Base-by-base conservation (phyloP, 2,113 vertebrate genomes). In the Caranx melampygus region DNA sequence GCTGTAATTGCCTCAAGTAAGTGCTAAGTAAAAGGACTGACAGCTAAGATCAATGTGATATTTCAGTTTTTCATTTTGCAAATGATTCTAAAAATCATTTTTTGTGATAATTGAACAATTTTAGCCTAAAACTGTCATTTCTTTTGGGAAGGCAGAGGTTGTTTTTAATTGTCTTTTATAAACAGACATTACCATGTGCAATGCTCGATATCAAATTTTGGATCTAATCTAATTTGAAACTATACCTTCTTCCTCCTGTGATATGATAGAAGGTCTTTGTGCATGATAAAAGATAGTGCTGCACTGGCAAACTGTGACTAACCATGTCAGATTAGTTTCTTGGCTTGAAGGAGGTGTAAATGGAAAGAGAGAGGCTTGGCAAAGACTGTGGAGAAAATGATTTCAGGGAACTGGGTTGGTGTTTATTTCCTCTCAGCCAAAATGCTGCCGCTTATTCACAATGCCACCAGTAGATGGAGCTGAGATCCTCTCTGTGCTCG, bases 381-480 rank as follows among this genome's bases (percentile, higher is more conserved):
- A 87, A 68, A 71, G 82, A 72, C 10, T 60, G 66, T 79, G 77
- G 87, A 79, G 79, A 87, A 90, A 91, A 88, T 81, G 54, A 87
- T 84, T 90, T 89, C 62, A 78, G 82, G 84, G 87, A 81, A 81
- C 57, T 60, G 81, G 86, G 77, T 85, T 82, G 45, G 68, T 78
- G 72, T 79, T 86, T 73, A 82, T 67, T 83, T 82, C 74, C 83
- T 67, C 51, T 82, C 74, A 66, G 84, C 67, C 59, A 65, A 51
- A 45, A 66, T 47, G 37, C 37, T 45, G 74, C 42, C 33, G 66
- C 49, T 88, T 76, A 65, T 87, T 89, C 86, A 54, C 42, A 42
- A 16, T n/a, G 61, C 52, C 61, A 47, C 90, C 92, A 92, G 87
- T 80, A 93, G 93, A 93, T 92, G 92, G 89, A 52, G 92, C 91